A percentile compares a stretch with the other conserved stretches of the same genome.
Conservation (phyloP, 2,888 invertebrate species). For the Strigamia crassipes region DNA sequence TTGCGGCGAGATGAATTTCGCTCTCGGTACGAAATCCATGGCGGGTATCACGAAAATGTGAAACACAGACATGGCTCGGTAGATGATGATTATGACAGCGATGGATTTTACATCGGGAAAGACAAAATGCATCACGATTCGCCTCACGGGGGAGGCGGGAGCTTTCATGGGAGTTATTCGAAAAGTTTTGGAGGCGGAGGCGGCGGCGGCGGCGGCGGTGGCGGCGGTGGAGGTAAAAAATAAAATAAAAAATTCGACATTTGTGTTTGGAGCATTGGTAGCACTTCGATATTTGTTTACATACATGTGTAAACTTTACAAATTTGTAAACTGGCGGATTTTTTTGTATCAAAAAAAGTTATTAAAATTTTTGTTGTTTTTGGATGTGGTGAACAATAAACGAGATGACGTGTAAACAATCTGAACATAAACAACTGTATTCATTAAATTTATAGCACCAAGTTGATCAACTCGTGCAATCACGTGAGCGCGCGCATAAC, state of each 20-base stretch:
- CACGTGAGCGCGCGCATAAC: too few species aligned
- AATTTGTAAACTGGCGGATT: too few species aligned
- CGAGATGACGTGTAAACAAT: too few species aligned
- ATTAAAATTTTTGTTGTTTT: too few species aligned
- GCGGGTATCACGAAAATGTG: background rate
- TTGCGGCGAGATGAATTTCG: background rate
- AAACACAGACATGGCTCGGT: background rate
- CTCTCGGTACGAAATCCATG: background rate
- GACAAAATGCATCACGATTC: background rate
- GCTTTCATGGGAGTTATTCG: background rate
- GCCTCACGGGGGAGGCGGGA: background rate
- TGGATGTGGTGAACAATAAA: too few species aligned
- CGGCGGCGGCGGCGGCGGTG: background rate
- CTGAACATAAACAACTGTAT: too few species aligned
- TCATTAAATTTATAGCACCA: too few species aligned
- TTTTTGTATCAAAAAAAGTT: too few species aligned
- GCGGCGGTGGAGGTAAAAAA: background rate
- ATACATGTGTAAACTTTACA: too few species aligned
- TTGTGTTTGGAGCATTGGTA: background rate
- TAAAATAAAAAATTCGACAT: background rate
- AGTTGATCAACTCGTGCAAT: too few species aligned
- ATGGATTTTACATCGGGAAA: background rate
- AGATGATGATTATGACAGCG: constrained; percentile 6
- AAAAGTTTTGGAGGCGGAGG: constrained; percentile 6
- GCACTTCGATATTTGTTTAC: too few species aligned